Conservation (phyloP, 2,888 invertebrate genomes). For the Phlogophora meticulosa region DNA sequence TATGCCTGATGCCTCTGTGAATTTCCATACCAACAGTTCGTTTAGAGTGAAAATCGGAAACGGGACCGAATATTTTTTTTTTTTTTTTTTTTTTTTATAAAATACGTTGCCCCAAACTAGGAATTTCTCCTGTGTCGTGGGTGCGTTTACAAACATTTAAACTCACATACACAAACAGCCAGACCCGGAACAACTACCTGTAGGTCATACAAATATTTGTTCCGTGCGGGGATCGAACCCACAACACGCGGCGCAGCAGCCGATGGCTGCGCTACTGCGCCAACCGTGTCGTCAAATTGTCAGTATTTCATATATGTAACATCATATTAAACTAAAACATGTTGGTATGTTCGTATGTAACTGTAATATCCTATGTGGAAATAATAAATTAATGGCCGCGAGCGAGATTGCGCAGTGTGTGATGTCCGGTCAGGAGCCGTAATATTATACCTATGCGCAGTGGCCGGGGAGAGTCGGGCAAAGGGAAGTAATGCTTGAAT, state of each 20-base stretch:
- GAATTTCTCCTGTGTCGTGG: too few species aligned
- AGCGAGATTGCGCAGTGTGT: constrained; percentile 78
- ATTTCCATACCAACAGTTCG: not conserved
- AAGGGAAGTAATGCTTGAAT: constrained; percentile 30
- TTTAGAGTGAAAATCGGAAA: not conserved
- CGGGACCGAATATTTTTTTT: not conserved
- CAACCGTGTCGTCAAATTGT: too few species aligned
- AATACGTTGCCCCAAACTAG: too few species aligned
- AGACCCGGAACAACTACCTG: too few species aligned
- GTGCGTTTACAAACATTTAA: too few species aligned
- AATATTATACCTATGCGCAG: constrained; percentile 81
- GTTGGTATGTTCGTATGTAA: constrained; percentile 34
- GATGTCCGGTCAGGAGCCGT: constrained; percentile 83
- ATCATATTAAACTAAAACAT: constrained; percentile 15
- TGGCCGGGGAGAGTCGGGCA: constrained; percentile 64
- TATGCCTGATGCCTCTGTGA: not conserved
- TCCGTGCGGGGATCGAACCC: too few species aligned
- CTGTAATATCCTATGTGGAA: constrained; percentile 58
- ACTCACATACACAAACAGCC: too few species aligned
- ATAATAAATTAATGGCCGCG: constrained; percentile 77
- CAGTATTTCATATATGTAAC: not conserved
- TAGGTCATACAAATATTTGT: too few species aligned
- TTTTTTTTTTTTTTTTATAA: too few species aligned
- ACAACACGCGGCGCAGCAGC: too few species aligned
- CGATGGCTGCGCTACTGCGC: too few species aligned